Base-by-base conservation (phyloP, 2,888 invertebrate genomes). In the Cylloceria caligata region DNA sequence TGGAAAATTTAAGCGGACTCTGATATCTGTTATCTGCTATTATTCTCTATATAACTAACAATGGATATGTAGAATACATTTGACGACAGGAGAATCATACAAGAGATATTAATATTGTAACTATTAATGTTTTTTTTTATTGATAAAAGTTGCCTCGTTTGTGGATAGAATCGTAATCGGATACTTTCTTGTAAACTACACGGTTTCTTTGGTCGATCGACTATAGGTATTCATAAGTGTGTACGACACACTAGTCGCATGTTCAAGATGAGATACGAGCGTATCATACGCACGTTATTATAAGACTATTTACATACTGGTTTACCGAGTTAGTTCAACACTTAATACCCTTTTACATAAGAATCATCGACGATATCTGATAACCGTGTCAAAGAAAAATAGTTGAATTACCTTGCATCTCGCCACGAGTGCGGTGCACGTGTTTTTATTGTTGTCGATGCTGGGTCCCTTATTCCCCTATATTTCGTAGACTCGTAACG, bases 101-200 rank as follows among this genome's bases (percentile, higher is more conserved):
- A n/a, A 24, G 11, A 9, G 21, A 0, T n/a, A 9, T n/a, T 24
- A 24, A 24, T 13, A 30, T 7, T 36, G 4, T 9, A n/a, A n/a
- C n/a, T n/a, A n/a, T 11, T 62, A 71, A 49, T 52, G 57, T 49
- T 42, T 39, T 34, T 72, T 60, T 69, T 57, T 62, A 34, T 16
- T 9, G 36, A 68, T 34, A 78, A 67, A 60, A 69, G 36, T 30
- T 34, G 27, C 47, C 30, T 16, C 11, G 11, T 9, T 42, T 42
- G 34, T 30, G 47, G 34, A n/a, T 16, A 4, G 11, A 64, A 2
- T 19, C 3, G 82, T 76, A 75, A 82, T 82, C 36, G n/a, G 79
- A 82, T 82, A 82, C 72, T 79, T 79, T 67, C 71, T 52, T 82
- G 79, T 76, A 79, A 72, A 52, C 68, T 67, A 82, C 79, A 57